Base-by-base conservation (phyloP, 2,797 vertebrate species). In the Lutjanus argentimaculatus region DNA sequence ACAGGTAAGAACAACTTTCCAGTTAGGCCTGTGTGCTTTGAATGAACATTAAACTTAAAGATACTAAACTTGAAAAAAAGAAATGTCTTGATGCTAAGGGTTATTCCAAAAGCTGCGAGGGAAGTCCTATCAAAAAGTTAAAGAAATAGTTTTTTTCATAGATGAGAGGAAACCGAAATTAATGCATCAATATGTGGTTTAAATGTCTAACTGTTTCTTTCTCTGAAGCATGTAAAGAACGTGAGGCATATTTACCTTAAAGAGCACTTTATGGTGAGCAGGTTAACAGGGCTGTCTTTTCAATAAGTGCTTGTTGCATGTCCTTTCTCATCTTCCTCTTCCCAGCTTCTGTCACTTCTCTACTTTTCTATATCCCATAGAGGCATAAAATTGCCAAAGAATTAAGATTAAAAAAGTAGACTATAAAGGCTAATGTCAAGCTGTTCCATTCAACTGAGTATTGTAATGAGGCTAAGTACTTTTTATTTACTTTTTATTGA, bases 1-100 rank as follows among this genome's bases (percentile, higher is more conserved):
- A 65, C 65, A 22, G 86, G 90, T 92, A 89, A 87, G 84, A 83
- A 57, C 16, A 21, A 19, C 21, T 59, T 67, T 19, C 2, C 0
- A 9, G 12, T 46, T 36, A 2, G 3, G 1, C 16, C 12, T 6
- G 17, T 52, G 21, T 30, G 6, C 36, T 17, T 48, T 46, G 5
- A 48, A 0, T 61, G 0, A 57, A 67, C 3, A 8, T 9, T 42
- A 15, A 19, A n/a, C 21, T 63, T 42, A 3, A 61, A 68, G 30
- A 16, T 15, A 62, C 7, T 21, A 21, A 21, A 45, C 40, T 4
- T 30, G 25, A 22, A 19, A 63, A 21, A 13, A 49, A 51, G 5
- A 49, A 52, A 67, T 11, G 2, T 9, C 3, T 30, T 0, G 1
- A 8, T 45, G 16, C 40, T 49, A 14, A 25, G 52, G 2, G 6